Conservation (phyloP, 2,113 vertebrate genomes). For the Ictalurus furcatus region DNA sequence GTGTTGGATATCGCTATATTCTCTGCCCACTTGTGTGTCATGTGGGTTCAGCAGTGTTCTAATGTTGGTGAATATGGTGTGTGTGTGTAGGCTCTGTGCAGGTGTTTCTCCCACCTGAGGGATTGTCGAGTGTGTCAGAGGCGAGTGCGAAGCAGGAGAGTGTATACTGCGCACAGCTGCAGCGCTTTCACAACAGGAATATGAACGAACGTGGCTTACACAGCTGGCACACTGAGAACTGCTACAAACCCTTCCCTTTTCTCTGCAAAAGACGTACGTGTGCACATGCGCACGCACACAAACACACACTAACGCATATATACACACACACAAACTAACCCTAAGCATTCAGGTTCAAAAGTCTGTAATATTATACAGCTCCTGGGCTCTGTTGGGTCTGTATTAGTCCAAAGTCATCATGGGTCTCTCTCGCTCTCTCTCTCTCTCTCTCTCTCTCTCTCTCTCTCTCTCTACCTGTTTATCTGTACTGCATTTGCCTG, state of each 20-base stretch:
- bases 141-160: constrained; percentile 83
- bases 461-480: background rate
- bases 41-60: background rate
- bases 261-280: constrained; percentile 94
- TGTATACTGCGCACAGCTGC: constrained; percentile 91
- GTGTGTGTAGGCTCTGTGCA: constrained; percentile 81
- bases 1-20: background rate
- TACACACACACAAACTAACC: background rate
- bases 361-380: background rate
- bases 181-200: constrained; percentile 86
- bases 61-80: background rate
- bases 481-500: background rate
- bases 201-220: constrained; percentile 89
- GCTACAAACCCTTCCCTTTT: constrained; percentile 92
- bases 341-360: background rate
- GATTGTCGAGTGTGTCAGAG: constrained; percentile 74
- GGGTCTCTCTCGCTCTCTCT: background rate
- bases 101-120: constrained; percentile 90
- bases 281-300: background rate
- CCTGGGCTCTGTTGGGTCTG: background rate
- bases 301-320: background rate
- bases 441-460: too few relatives aligned
- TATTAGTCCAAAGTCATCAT: background rate
- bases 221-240: constrained; percentile 96
- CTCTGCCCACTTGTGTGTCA: background rate